Percentiles rank a stretch among this genome's conserved stretches.
These are phyloP conservation scores for Triplophysa dalaica DNA, from an alignment of 2,113 vertebrate species.

Conservation along the genomic window DNA sequence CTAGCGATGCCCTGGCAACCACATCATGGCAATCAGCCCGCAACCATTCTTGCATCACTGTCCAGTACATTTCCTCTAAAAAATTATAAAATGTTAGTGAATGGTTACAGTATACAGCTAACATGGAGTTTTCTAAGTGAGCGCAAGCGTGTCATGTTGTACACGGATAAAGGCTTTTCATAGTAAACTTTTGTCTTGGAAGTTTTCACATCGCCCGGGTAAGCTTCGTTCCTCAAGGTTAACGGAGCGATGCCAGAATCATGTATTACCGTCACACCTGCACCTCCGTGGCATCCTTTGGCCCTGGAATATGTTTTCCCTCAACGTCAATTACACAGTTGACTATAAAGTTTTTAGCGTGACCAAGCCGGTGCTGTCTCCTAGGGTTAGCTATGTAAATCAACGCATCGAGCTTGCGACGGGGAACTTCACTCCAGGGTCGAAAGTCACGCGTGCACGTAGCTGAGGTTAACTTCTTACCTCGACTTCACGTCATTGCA, in stretches of 20 bases:
- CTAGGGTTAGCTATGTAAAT: constrained; percentile 43
- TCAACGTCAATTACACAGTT: constrained; percentile 34
- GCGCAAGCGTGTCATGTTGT: constrained; percentile 1
- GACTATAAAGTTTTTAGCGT: constrained; percentile 27
- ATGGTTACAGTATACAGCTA: no score
- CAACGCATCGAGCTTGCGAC: not conserved
- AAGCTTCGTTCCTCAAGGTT: constrained; percentile 1
- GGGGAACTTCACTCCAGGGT: constrained; percentile 28
- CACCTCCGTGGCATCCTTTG: constrained; percentile 20
- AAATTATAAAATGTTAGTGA: not conserved
- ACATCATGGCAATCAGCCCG: no score
- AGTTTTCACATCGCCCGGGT: not conserved
- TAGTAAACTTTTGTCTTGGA: not conserved
- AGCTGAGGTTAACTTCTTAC: constrained; percentile 59
- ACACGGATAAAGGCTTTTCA: constrained; percentile 9
- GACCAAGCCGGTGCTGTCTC: not conserved
- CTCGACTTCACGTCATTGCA: constrained; percentile 66
- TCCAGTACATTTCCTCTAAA: not conserved
- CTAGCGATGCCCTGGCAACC: no score
- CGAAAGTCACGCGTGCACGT: constrained; percentile 36
- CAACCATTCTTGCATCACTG: no score
- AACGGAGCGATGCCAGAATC: constrained; percentile 13
- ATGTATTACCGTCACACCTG: constrained; percentile 9
- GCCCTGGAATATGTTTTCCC: constrained; percentile 32
- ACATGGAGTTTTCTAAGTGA: not conserved